These are phyloP conservation scores for Mycetomoellerius zeteki DNA, from an alignment of 1,140 invertebrate genomes.

Conservation along the genomic window DNA sequence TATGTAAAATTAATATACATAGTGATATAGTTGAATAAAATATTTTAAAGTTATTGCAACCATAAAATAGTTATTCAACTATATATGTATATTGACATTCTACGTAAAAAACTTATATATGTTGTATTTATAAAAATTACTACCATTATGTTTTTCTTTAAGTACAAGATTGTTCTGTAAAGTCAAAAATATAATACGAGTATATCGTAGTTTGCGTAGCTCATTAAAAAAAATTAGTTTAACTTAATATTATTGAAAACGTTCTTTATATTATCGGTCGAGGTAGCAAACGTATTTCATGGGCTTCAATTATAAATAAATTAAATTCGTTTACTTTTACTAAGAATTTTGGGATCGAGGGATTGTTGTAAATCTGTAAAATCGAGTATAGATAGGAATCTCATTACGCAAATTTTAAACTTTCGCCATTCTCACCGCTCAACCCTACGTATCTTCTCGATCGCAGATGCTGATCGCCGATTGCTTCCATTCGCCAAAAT, in stretches of 20 bases:
- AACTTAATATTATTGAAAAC: neutral
- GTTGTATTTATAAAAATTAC: no score
- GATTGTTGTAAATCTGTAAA: neutral
- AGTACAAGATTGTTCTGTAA: neutral
- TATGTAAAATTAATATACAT: no score
- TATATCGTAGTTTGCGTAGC: no score
- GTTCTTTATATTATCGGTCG: neutral
- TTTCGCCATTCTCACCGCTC: slow-evolving; percentile 35
- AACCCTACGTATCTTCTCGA: slow-evolving; percentile 40
- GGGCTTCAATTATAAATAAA: neutral
- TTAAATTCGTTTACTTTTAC: neutral
- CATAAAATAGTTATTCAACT: no score
- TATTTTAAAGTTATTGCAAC: no score
- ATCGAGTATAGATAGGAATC: neutral
- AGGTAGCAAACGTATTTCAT: neutral
- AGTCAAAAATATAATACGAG: neutral
- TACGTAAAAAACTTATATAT: no score
- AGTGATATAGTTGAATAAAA: no score
- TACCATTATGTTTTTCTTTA: no score
- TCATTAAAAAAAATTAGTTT: neutral
- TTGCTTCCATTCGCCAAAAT: slow-evolving; percentile 61
- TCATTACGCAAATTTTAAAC: slow-evolving; percentile 1
- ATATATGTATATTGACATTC: no score
- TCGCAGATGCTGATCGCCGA: slow-evolving; percentile 50
- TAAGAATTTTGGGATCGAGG: neutral